A percentile compares a stretch with the other conserved stretches of the same genome.
These are phyloP conservation scores for Nannobrachium achirus DNA, from an alignment of 2,113 vertebrate genomes.

Conservation along the genomic window DNA sequence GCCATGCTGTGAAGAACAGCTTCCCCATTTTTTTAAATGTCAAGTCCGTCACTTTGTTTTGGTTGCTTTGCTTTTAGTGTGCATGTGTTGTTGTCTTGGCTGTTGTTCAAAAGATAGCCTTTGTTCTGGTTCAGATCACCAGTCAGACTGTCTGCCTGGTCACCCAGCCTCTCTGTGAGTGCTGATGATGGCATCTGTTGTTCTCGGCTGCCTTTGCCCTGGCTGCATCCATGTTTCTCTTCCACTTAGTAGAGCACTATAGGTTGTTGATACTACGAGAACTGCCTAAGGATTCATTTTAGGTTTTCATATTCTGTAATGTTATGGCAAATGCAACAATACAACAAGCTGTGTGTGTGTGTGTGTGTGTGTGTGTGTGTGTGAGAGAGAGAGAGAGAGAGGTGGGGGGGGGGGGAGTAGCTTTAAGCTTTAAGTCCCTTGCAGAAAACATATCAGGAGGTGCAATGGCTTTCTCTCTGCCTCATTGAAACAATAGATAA, in stretches of 20 bases:
- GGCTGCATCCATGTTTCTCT: constrained; percentile 36
- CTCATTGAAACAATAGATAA: constrained; percentile 56
- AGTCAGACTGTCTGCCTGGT: no score
- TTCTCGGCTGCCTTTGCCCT: neutral
- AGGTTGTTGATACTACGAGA: neutral
- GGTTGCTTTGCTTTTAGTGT: neutral
- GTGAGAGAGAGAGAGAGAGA: no score
- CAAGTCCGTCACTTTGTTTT: neutral
- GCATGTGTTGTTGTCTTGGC: neutral
- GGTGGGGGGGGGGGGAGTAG: no score
- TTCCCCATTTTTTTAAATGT: neutral
- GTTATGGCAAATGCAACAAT: neutral
- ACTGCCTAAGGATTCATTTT: neutral
- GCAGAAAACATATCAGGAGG: constrained; percentile 7
- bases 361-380: no score
- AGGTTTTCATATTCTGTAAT: constrained; percentile 4
- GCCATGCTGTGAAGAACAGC: constrained; percentile 44
- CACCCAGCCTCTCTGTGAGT: no score
- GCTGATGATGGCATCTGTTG: constrained; percentile 19
- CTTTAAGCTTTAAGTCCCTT: neutral
- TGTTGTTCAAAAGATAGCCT: neutral
- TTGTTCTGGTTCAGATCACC: neutral
- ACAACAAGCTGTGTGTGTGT: no score
- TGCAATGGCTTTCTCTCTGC: constrained; percentile 37
- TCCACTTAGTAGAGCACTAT: neutral